Conservation (phyloP, 2,888 invertebrate species). For the Orthonevra nobilis region DNA sequence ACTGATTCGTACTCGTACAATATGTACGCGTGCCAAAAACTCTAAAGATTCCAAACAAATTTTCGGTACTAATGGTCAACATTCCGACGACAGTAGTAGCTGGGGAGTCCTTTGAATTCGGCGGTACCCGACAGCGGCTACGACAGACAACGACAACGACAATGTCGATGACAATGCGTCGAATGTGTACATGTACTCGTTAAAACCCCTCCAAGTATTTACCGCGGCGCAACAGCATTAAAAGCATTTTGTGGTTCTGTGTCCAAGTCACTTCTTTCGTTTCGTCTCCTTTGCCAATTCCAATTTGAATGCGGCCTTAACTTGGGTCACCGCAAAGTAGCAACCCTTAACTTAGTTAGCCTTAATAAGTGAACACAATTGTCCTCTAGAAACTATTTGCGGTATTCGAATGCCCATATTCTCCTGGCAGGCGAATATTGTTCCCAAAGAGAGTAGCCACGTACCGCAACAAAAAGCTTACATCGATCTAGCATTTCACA, state of each 20-base stretch:
- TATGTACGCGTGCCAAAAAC: conserved; percentile 61
- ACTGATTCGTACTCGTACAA: too few relatives aligned
- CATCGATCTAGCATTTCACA: conserved; percentile 72
- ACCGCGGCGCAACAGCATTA: conserved; percentile 55
- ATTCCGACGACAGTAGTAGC: conserved; percentile 49
- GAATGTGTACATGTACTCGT: conserved; percentile 58
- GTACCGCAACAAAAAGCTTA: conserved; percentile 68
- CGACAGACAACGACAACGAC: conserved; percentile 3
- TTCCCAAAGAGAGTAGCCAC: conserved; percentile 54
- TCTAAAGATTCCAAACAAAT: conserved; percentile 65
- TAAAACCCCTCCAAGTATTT: conserved; percentile 60
- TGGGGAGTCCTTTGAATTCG: conserved; percentile 53
- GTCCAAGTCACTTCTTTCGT: conserved; percentile 1
- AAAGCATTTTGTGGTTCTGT: conserved; percentile 70
- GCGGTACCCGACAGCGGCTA: conserved; percentile 42
- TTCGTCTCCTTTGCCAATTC: conserved; percentile 32
- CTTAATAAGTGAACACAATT: conserved; percentile 59
- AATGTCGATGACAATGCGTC: conserved; percentile 59
- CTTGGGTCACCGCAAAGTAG: conserved; percentile 59
- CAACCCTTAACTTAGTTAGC: conserved; percentile 67
- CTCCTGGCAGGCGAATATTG: conserved; percentile 51
- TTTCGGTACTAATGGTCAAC: conserved; percentile 65
- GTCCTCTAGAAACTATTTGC: conserved; percentile 68
- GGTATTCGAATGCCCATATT: conserved; percentile 70
- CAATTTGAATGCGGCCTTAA: conserved; percentile 63